Base-by-base conservation (phyloP, 1,140 invertebrate genomes). In the Carposina sasakii region DNA sequence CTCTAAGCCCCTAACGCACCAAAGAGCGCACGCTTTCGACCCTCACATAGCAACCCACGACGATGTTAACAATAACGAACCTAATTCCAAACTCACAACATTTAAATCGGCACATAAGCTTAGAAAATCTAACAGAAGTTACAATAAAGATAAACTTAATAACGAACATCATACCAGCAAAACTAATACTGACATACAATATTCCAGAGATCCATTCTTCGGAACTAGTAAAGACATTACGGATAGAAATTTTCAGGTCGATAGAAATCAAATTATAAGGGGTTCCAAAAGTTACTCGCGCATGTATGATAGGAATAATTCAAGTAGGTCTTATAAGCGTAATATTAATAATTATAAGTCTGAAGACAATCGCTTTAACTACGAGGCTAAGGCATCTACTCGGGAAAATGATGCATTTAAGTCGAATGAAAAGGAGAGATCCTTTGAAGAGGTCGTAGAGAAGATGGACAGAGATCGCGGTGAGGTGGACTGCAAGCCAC, bases 1-100 rank as follows among this genome's bases (percentile, higher is more conserved):
- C 46, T 85, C 82, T 51, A 82, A 83, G 57, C 85, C 85, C 45
- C 65, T 86, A 68, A 74, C 71, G 57, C 68, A 81, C 69, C 78
- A 83, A 75, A 82, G 78, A 76, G 72, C 73, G 51, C 79, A 81
- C 64, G 68, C 73, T 62, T 81, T 73, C 40, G 68, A 81, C 40
- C 71, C 74, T 33, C 68, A 60, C 40, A 63, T 75, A 54, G 51
- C 63, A 13, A 51, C n/a, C n/a, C n/a, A 52, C 46, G 67, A 73
- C 42, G 66, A 84, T 52, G 67, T 76, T 54, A 81, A 79, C 44
- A 76, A 75, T 43, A 76, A 75, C 57, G 58, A 67, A 42, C 58
- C 58, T 53, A 61, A 62, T 20, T 63, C 72, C 33, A 57, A 57
- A 63, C 68, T 78, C 28, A 54, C 69, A 3, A 71, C 63, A 17